Conservation (phyloP, 2,797 vertebrate genomes). For the Thalassophryne amazonica region DNA sequence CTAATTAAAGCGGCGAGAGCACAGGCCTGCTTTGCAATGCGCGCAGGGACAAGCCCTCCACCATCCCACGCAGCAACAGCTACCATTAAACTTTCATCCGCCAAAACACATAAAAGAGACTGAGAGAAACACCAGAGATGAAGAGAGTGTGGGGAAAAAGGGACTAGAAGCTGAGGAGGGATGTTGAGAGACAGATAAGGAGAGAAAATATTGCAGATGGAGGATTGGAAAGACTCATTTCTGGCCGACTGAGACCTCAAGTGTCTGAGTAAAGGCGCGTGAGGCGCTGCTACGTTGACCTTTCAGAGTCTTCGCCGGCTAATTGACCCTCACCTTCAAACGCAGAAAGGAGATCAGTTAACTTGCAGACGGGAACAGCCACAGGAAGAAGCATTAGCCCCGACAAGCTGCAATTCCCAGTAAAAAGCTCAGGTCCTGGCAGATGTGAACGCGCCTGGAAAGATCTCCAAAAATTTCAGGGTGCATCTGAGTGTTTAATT, state of each 20-base stretch:
- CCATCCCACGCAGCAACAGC: constrained; percentile 13
- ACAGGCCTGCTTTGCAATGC: constrained; percentile 1
- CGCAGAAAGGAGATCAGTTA: neutral
- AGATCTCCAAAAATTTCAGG: constrained; percentile 55
- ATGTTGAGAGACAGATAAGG: constrained; percentile 6
- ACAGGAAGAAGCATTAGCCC: neutral
- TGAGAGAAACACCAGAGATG: constrained; percentile 16
- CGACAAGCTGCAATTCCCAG: constrained; percentile 7
- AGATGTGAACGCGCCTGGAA: constrained; percentile 15
- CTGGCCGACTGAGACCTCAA: constrained; percentile 18
- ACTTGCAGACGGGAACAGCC: neutral
- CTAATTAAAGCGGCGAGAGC: constrained; percentile 61
- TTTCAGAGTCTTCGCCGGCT: constrained; percentile 7
- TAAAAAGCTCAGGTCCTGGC: constrained; percentile 33
- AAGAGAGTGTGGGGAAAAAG: neutral
- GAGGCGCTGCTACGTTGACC: neutral
- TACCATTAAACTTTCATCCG: constrained; percentile 36
- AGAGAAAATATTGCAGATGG: constrained; percentile 20
- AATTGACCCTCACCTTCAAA: constrained; percentile 6
- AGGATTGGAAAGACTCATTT: constrained; percentile 31
- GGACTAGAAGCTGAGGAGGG: neutral
- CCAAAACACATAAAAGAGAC: constrained; percentile 44
- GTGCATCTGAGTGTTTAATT: constrained; percentile 70
- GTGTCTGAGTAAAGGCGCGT: constrained; percentile 10
- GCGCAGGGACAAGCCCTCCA: constrained; percentile 14